Conservation (phyloP, 37 sponge, comb jelly and placozoan species). For the Agelas oroides region DNA sequence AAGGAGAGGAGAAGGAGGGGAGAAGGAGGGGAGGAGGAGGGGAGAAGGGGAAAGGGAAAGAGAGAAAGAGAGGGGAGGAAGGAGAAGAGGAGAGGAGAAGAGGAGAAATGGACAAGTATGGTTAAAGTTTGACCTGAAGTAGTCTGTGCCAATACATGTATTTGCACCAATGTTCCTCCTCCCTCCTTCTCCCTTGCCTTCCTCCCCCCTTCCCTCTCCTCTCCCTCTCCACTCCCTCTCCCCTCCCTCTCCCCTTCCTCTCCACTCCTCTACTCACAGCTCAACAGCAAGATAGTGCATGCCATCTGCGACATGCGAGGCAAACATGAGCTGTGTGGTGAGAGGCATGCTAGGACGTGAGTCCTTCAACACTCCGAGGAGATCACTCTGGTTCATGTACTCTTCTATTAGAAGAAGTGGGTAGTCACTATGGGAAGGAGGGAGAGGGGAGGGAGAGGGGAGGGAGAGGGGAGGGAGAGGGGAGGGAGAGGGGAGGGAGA, state of each 20-base stretch:
- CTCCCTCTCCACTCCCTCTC: too few relatives aligned
- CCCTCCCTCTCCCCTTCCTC: neutral
- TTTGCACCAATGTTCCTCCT: neutral
- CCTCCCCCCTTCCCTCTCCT: neutral
- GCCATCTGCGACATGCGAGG: conserved; percentile 80
- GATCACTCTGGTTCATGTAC: conserved; percentile 88
- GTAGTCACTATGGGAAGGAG: conserved; percentile 56
- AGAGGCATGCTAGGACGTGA: conserved; percentile 71
- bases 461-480: neutral
- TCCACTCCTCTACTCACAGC: neutral
- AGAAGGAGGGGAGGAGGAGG: too few relatives aligned
- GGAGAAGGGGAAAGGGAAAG: neutral
- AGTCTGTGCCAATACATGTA: too few relatives aligned
- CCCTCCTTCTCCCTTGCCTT: neutral
- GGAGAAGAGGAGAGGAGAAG: too few relatives aligned
- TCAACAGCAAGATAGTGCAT: conserved; percentile 79
- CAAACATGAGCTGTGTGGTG: conserved; percentile 63
- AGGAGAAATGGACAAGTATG: too few relatives aligned
- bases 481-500: neutral
- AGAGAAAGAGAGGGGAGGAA: neutral
- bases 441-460: neutral
- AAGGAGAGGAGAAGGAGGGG: too few relatives aligned
- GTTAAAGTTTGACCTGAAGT: too few relatives aligned
- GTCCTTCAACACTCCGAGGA: conserved; percentile 82
- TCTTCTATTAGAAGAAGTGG: conserved; percentile 80